Base-by-base conservation (phyloP, 1,140 invertebrate genomes). In the Pararge aegeria region DNA sequence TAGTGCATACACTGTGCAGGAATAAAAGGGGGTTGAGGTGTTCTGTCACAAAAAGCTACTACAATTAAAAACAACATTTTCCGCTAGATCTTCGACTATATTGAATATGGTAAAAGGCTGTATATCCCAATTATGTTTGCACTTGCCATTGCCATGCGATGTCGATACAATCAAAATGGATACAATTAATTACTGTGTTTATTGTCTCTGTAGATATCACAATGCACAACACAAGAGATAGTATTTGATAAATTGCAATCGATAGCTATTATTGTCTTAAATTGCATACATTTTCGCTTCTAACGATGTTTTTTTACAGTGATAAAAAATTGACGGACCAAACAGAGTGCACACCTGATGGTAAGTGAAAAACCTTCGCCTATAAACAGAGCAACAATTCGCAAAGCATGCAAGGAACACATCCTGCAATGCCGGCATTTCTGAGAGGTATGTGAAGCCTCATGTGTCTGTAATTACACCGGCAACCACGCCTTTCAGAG, bases 161-260 rank as follows among this genome's bases (percentile, higher is more conserved):
- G 58, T 16, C 20, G 51, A 42, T 42, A 42, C 30, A 34, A 34
- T 34, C 30, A 34, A 34, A 34, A 34, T 34, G 30, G 30, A 42
- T 59, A 59, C 58, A 49, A 60, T 60, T 60, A 60, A 60, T 60
- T 60, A 53, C 44, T 60, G 40, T 53, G 58, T 54, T 54, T 60
- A 60, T 48, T 54, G 38, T 54, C 50, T 56, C 27, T 42, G 38
- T 42, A 16, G 38, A 42, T 24, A 29, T 54, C 42, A 49, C 58
- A 48, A 54, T 53, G 58, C 40, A 46, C n/a, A 50, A 21, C 52
- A 34, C 37, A 44, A 44, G 44, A 44, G 21, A 19, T 7, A 20
- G 19, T 13, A 49, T 57, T 57, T 34, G 20, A 34, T 12, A 10
- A 34, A 34, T 34, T 34, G 30, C 30, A 34, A 27, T n/a, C n/a